Evolutionary conservation across 2,113 vertebrate genomes (phyloP), one percentile per base, ranked within the genome.

Genomic region (Sterrhoptilus dennistouni): DNA sequence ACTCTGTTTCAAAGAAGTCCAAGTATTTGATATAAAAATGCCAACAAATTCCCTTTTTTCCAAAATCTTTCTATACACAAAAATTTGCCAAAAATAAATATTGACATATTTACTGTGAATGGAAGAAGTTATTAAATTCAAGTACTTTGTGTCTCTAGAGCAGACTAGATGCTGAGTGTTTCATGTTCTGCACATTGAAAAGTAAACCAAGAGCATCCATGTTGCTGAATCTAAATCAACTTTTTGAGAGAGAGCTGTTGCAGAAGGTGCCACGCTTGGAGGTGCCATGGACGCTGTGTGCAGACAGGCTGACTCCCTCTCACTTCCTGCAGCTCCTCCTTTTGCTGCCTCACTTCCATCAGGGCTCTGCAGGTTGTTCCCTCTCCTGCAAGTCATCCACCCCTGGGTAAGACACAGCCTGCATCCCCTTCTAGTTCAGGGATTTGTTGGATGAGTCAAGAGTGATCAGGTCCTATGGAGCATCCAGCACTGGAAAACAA

Each of bases 391-490:
- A 59, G 42, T 50, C 33, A 54, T 17, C 38, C 18, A 20, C 21
- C 21, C 25, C 44, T 52, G 63, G 53, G 6, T 27, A 35, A 44
- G 44, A 28, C 11, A 49, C 8, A 77, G 28, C 36, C 63, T 64
- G 24, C 5, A 3, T 25, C 22, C 11, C 23, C 27, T 59, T 33
- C 59, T 16, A 12, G 10, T 76, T 90, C 70, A 49, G 5, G 1
- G 64, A 42, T 38, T 28, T 1, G 0, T 65, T 61, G 61, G 27
- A 40, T 2, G 8, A 63, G 53, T 60, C 49, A 42, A 1, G 2
- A 53, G 21, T 5, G 2, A 2, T 33, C 15, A 7, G 52, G 8
- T 81, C 38, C 21, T 75, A 0, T 24, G 72, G 47, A 52, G 38
- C 52, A 59, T 33, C 42, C 61, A 40, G 22, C 65, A 40, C 4